A percentile compares a stretch with the other conserved stretches of the same genome.
phyloP scores from a whole-genome alignment of 2,797 vertebrate genomes.

The Allenopithecus nigroviridis region DNA sequence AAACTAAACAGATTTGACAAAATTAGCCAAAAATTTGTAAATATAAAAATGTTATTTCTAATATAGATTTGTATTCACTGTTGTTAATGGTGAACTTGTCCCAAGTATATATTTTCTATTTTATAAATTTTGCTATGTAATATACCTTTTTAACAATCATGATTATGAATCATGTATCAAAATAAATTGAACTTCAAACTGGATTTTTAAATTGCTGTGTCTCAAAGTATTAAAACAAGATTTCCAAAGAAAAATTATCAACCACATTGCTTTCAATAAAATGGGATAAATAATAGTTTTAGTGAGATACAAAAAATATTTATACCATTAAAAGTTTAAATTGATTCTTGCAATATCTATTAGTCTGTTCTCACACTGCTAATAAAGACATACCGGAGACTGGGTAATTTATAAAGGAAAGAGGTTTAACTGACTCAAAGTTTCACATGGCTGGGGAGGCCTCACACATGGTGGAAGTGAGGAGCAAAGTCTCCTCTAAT shows the following conservation, averaged over 20 bases:
- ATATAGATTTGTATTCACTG: neutral
- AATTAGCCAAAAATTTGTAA: neutral
- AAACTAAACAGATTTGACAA: neutral
- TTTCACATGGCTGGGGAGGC: no score
- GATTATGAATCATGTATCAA: neutral
- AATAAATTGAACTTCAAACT: neutral
- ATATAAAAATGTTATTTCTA: neutral
- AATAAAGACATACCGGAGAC: rapidly evolving
- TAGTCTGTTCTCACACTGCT: no score
- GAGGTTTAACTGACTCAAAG: no score
- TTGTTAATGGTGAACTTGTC: neutral
- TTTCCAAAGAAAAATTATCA: neutral
- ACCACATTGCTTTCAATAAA: neutral
- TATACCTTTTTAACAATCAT: neutral
- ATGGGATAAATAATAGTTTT: neutral
- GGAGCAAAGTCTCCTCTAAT: no score
- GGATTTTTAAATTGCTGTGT: neutral
- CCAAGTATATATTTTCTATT: neutral
- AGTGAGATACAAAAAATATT: neutral
- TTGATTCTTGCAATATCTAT: neutral
- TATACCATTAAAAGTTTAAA: neutral
- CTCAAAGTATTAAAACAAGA: neutral
- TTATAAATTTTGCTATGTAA: neutral
- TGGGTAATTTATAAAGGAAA: no score
- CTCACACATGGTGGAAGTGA: no score